Evolutionary conservation across 1,140 invertebrate genomes (phyloP).

Genomic region (Zaprionus vittiger): DNA sequence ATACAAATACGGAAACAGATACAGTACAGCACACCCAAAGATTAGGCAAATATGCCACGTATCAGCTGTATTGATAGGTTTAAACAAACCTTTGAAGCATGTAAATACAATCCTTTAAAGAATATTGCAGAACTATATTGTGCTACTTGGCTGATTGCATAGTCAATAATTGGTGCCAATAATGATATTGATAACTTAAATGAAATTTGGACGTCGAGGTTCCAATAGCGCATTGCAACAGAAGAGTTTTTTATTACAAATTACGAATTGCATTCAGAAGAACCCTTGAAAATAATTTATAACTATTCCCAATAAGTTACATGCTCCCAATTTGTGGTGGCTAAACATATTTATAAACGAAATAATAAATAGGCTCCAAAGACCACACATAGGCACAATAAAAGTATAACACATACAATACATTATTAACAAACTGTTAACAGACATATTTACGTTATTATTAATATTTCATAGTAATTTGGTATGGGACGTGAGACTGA

Average conservation of each 20-base stretch:
- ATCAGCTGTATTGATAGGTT: background rate
- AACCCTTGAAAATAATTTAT: background rate
- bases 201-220: background rate
- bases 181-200: background rate
- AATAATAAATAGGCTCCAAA: background rate
- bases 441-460: slow-evolving; percentile 21
- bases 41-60: background rate
- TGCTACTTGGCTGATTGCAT: background rate
- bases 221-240: background rate
- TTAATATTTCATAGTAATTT: slow-evolving; percentile 38
- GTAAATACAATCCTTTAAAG: background rate
- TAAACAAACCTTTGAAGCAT: background rate
- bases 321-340: background rate
- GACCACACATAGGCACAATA: background rate
- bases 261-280: background rate
- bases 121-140: background rate
- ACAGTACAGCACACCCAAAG: background rate
- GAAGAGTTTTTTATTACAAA: background rate
- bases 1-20: slow-evolving; percentile 2
- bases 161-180: slow-evolving; percentile 2
- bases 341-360: background rate
- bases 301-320: background rate
- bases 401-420: background rate
- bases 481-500: slow-evolving; percentile 83
- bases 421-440: background rate